A percentile compares a stretch with the other conserved stretches of the same genome.
phyloP scores from a whole-genome alignment of 2,113 vertebrate genomes.

The Corapipo altera region DNA sequence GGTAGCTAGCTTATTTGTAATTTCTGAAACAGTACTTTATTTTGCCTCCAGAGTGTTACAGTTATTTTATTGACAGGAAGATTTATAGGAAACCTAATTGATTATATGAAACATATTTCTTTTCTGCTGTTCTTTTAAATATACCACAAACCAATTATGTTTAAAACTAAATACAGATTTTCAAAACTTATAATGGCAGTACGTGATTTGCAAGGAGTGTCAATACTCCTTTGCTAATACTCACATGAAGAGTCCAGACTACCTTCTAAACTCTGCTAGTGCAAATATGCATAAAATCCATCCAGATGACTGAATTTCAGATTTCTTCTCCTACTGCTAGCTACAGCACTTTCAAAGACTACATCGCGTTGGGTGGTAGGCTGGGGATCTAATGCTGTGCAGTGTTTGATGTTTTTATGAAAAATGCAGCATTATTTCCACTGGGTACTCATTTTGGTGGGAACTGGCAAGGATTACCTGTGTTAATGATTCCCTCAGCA shows the following conservation, averaged over 20 bases:
- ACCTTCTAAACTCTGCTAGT: not conserved
- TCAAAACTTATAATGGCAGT: not conserved
- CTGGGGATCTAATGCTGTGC: not conserved
- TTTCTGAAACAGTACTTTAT: not conserved
- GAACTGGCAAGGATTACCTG: not conserved
- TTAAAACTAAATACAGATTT: not conserved
- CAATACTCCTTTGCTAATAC: not conserved
- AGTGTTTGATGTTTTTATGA: not conserved
- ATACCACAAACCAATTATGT: not conserved
- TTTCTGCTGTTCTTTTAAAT: not conserved
- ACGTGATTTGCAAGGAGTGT: not conserved
- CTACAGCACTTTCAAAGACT: not conserved
- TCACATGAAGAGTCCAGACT: not conserved
- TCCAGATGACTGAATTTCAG: not conserved
- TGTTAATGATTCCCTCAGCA: not conserved
- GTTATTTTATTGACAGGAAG: not conserved
- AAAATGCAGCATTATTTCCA: not conserved
- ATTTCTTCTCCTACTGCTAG: not conserved
- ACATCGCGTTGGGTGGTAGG: accelerated
- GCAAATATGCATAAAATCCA: not conserved
- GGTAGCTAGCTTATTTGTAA: not conserved
- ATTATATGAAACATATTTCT: not conserved
- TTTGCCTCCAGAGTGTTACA: not conserved
- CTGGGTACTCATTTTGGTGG: not conserved
- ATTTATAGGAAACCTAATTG: not conserved